Percentiles rank a stretch among this genome's conserved stretches.
Evolutionary conservation across 2,113 vertebrate species (phyloP).

Genomic region (Anguilla rostrata): DNA sequence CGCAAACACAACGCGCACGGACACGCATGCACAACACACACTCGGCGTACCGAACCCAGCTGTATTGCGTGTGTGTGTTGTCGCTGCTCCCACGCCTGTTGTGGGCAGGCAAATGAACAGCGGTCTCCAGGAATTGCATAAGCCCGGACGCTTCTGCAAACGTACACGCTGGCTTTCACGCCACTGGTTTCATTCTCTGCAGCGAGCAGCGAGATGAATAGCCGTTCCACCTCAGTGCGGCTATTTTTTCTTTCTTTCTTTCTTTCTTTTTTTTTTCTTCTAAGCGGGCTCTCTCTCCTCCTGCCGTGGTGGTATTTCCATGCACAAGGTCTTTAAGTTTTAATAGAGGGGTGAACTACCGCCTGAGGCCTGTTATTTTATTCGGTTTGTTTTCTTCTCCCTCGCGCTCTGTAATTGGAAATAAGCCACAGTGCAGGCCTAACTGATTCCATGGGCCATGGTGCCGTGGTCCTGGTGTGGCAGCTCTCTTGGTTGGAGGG

Average conservation of each 20-base stretch:
- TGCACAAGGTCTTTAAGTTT: conserved; percentile 4
- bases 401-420: neutral
- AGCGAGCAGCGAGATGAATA: neutral
- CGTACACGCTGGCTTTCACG: neutral
- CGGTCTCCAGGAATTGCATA: neutral
- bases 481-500: neutral
- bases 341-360: conserved; percentile 8
- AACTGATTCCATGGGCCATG: neutral
- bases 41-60: neutral
- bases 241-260: neutral
- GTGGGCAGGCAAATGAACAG: neutral
- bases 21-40: neutral
- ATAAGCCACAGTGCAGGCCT: neutral
- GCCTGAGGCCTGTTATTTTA: neutral
- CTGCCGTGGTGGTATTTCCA: neutral
- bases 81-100: neutral
- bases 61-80: neutral
- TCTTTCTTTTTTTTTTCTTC: neutral
- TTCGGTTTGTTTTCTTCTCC: neutral
- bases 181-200: neutral
- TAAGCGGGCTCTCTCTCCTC: neutral
- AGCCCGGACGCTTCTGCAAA: neutral
- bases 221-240: neutral
- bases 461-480: neutral
- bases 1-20: neutral